Percentiles rank a stretch among this genome's conserved stretches.
phyloP scores from a whole-genome alignment of 2,888 invertebrate genomes.

The Drosophila koepferae region DNA sequence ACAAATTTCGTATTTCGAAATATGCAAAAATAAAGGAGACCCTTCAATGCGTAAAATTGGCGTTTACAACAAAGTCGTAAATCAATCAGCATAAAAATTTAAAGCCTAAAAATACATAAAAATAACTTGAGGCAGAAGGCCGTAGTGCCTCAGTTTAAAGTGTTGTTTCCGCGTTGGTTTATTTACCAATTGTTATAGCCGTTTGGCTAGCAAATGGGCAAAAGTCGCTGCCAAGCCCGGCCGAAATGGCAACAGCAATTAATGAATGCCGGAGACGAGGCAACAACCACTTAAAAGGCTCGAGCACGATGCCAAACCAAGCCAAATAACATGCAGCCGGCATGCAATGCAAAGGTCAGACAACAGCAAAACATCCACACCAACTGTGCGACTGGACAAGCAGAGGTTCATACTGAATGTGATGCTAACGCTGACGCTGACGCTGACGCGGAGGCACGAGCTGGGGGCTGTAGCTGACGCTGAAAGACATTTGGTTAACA shows the following conservation, averaged over 20 bases:
- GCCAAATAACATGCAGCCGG: constrained; percentile 48
- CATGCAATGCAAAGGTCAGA: constrained; percentile 65
- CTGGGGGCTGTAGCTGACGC: constrained; percentile 4
- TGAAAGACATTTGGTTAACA: constrained; percentile 29
- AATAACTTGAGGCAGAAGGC: constrained; percentile 12
- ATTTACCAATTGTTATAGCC: constrained; percentile 42
- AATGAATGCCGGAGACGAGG: constrained; percentile 55
- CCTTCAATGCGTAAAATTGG: constrained; percentile 24
- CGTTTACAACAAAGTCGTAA: constrained; percentile 35
- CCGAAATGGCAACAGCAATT: constrained; percentile 72
- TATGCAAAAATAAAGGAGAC: not conserved
- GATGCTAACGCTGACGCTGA: not conserved
- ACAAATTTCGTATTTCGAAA: constrained; percentile 7
- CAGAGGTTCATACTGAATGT: constrained; percentile 10
- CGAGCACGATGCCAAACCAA: constrained; percentile 55
- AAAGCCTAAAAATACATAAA: constrained; percentile 16
- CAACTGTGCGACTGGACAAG: constrained; percentile 42
- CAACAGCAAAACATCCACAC: constrained; percentile 34
- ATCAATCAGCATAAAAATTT: constrained; percentile 36
- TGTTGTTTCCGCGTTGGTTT: constrained; percentile 47
- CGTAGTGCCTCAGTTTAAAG: constrained; percentile 23
- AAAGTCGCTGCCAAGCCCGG: constrained; percentile 47
- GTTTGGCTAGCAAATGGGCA: constrained; percentile 46
- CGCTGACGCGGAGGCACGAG: not conserved
- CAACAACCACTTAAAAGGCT: constrained; percentile 57